These are phyloP conservation scores for Dioctria linearis DNA, from an alignment of 2,888 invertebrate genomes.

Conservation along the genomic window DNA sequence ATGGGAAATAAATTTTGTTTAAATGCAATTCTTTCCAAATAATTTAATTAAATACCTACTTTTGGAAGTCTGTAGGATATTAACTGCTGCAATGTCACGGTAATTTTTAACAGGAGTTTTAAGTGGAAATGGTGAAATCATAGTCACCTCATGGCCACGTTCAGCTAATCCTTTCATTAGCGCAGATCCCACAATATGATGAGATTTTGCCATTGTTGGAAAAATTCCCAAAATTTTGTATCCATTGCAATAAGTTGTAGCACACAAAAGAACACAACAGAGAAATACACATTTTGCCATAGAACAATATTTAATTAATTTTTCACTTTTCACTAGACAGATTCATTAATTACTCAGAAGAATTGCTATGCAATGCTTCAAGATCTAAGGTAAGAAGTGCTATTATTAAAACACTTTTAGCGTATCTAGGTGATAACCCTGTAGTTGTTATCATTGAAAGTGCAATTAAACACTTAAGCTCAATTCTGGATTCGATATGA, in stretches of 20 bases:
- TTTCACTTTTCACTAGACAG: too few relatives aligned
- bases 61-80: constrained; percentile 45
- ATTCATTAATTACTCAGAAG: too few relatives aligned
- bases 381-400: too few relatives aligned
- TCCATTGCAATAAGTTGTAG: not conserved
- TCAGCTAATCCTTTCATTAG: constrained; percentile 65
- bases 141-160: constrained; percentile 68
- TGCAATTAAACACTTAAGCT: too few relatives aligned
- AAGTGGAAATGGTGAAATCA: constrained; percentile 65
- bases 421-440: too few relatives aligned
- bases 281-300: constrained; percentile 1
- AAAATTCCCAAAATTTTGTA: constrained; percentile 52
- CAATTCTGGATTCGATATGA: too few relatives aligned
- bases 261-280: not conserved
- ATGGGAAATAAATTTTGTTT: not conserved
- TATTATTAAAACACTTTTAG: too few relatives aligned
- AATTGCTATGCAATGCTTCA: too few relatives aligned
- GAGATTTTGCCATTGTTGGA: constrained; percentile 59
- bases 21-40: not conserved
- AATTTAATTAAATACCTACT: constrained; percentile 14
- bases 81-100: constrained; percentile 61
- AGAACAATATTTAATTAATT: too few relatives aligned
- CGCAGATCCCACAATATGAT: constrained; percentile 65
- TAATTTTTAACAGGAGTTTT: constrained; percentile 63
- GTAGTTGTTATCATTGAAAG: too few relatives aligned